These are phyloP conservation scores for Callithrix jacchus DNA, from an alignment of 2,113 vertebrate species.

Conservation along the genomic window DNA sequence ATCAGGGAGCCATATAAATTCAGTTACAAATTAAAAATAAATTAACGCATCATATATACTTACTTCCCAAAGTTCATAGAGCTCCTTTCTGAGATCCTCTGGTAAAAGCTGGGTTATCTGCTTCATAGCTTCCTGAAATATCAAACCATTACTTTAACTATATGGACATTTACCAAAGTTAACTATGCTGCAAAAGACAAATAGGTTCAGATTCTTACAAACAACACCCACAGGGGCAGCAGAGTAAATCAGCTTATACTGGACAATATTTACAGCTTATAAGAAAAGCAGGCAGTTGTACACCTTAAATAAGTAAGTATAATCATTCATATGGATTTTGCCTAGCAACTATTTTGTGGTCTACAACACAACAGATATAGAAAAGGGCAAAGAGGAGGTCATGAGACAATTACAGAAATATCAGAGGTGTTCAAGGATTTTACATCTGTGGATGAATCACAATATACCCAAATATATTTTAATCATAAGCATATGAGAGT, in stretches of 20 bases:
- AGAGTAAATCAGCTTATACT: not conserved
- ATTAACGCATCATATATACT: slow-evolving; percentile 41
- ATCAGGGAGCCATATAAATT: not conserved
- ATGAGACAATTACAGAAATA: not conserved
- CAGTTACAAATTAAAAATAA: not conserved
- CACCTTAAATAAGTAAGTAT: not conserved
- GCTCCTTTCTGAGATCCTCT: slow-evolving; percentile 89
- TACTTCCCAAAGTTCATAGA: slow-evolving; percentile 96
- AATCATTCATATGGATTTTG: not conserved
- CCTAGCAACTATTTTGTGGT: not conserved
- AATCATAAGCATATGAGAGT: not conserved
- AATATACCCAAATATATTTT: not conserved
- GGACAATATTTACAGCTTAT: not conserved
- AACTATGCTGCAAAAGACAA: not conserved
- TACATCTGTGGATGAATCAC: not conserved
- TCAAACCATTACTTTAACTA: not conserved
- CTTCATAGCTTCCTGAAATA: slow-evolving; percentile 92
- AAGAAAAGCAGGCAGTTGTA: not conserved
- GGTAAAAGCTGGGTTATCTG: slow-evolving; percentile 89
- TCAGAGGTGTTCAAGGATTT: not conserved
- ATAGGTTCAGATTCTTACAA: not conserved
- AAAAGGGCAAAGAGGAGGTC: not conserved
- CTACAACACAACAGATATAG: not conserved
- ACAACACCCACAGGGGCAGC: not conserved
- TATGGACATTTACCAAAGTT: not conserved